Evolutionary conservation across 2,113 vertebrate species (phyloP).

Genomic region (Colossoma macropomum): DNA sequence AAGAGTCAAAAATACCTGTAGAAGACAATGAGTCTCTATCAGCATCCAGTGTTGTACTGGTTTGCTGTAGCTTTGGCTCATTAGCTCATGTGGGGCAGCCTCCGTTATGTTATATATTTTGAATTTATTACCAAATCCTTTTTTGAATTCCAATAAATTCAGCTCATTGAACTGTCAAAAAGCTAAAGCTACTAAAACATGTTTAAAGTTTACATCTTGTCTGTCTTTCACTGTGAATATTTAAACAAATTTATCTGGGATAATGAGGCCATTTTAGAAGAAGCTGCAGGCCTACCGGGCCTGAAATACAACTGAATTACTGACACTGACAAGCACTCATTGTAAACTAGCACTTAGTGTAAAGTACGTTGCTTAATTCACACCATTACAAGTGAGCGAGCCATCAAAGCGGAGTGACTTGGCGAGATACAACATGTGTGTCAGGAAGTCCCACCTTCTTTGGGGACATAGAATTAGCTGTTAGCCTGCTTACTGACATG

Average conservation of each 20-base stretch:
- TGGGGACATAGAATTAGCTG: not conserved
- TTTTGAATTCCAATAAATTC: constrained; percentile 29
- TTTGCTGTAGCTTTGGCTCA: too few relatives aligned
- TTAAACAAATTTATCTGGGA: not conserved
- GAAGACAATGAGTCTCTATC: too few relatives aligned
- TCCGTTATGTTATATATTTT: too few relatives aligned
- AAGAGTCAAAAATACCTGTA: too few relatives aligned
- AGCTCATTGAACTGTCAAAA: not conserved
- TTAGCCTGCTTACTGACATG: not conserved
- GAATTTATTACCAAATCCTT: not conserved
- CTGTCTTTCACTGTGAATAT: not conserved
- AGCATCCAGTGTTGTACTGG: too few relatives aligned
- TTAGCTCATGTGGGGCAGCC: too few relatives aligned
- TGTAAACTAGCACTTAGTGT: too few relatives aligned
- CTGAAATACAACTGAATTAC: not conserved
- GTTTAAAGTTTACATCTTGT: too few relatives aligned
- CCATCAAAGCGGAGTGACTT: not conserved
- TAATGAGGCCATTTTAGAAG: not conserved
- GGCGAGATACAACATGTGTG: not conserved
- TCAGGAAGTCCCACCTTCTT: constrained; percentile 45
- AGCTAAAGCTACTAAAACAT: constrained; percentile 6
- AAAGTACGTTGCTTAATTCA: not conserved
- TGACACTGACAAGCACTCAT: not conserved
- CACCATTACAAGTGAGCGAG: not conserved
- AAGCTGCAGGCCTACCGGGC: not conserved